These are phyloP conservation scores for Chrysina gloriosa DNA, from an alignment of 2,888 invertebrate genomes.

Conservation along the genomic window DNA sequence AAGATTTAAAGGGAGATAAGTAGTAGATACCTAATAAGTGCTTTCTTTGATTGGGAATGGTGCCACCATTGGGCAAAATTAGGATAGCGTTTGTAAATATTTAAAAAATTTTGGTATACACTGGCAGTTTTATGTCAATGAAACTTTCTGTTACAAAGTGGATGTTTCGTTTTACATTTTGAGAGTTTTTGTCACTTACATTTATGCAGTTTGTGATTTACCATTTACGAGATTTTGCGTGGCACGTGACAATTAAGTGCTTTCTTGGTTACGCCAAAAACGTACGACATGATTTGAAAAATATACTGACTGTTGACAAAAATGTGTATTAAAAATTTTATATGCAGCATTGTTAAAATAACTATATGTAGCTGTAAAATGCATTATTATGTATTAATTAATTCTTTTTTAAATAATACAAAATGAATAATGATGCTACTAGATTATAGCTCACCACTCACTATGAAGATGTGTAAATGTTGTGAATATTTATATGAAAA, in stretches of 20 bases:
- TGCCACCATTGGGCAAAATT: background rate
- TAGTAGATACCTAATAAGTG: too few species aligned
- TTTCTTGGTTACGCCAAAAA: background rate
- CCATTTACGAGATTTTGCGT: background rate
- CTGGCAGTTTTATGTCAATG: constrained; percentile 29
- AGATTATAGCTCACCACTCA: constrained; percentile 4
- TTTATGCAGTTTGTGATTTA: constrained; percentile 21
- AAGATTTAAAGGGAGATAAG: background rate
- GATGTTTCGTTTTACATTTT: background rate
- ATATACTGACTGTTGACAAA: constrained; percentile 32
- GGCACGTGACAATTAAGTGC: background rate
- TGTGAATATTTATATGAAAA: constrained; percentile 28
- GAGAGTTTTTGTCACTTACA: constrained; percentile 1
- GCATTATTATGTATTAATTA: constrained; percentile 22
- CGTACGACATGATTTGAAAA: background rate
- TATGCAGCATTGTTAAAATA: constrained; percentile 29
- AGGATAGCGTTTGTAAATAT: background rate
- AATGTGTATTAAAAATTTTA: constrained; percentile 23
- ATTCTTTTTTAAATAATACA: background rate
- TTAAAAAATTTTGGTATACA: background rate
- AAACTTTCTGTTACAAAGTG: background rate
- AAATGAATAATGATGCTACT: constrained; percentile 18
- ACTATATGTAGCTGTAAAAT: background rate
- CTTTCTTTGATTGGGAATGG: background rate
- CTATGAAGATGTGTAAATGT: constrained; percentile 17